phyloP scores from a whole-genome alignment of 2,888 invertebrate genomes.

The Dexiosoma caninum region DNA sequence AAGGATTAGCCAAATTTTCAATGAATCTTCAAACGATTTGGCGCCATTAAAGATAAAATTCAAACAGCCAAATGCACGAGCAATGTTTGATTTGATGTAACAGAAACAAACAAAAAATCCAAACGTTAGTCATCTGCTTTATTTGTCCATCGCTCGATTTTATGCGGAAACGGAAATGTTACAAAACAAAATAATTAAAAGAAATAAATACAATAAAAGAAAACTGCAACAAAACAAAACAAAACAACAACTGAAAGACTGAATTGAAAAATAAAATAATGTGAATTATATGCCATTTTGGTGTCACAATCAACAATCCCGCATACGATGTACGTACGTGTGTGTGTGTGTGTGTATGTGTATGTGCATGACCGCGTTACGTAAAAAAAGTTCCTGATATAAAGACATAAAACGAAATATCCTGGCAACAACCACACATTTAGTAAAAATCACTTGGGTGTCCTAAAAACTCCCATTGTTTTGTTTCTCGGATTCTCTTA shows the following conservation, averaged over 20 bases:
- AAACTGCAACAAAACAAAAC: not conserved
- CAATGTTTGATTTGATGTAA: not conserved
- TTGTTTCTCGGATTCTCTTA: not conserved
- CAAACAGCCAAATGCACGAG: not conserved
- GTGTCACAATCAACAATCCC: conserved; percentile 12
- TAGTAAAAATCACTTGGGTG: conserved; percentile 46
- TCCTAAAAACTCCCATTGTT: conserved; percentile 36
- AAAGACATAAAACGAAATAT: conserved; percentile 1
- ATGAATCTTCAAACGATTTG: conserved; percentile 25
- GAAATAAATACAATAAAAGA: no score
- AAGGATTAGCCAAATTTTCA: conserved; percentile 39
- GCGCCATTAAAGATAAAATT: conserved; percentile 20
- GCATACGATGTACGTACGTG: not conserved
- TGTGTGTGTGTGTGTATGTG: not conserved
- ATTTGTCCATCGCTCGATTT: conserved; percentile 17
- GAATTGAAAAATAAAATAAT: conserved; percentile 35
- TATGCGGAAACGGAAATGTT: conserved; percentile 56
- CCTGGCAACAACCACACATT: conserved; percentile 43
- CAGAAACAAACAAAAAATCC: no score
- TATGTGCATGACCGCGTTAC: no score
- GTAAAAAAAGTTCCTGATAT: not conserved
- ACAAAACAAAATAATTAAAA: conserved; percentile 4
- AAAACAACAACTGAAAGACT: conserved; percentile 5
- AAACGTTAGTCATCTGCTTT: conserved; percentile 57
- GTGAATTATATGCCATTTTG: conserved; percentile 23